Conservation (phyloP, 2,888 invertebrate species). For the Aquatica leii region DNA sequence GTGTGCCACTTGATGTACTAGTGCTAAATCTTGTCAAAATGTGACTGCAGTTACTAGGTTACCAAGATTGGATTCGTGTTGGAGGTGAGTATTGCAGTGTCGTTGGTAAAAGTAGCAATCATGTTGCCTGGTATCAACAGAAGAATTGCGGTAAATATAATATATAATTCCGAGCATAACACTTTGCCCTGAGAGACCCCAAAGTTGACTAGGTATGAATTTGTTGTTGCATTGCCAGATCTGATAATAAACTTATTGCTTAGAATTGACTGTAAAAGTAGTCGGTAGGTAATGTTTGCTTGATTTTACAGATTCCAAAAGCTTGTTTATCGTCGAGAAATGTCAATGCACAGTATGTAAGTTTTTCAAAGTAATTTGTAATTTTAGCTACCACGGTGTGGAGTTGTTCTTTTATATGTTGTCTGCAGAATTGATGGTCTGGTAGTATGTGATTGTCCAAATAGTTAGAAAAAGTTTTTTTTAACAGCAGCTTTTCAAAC, state of each 20-base stretch:
- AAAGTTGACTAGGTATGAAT: slow-evolving; percentile 18
- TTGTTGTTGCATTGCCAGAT: slow-evolving; percentile 12
- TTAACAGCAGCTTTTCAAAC: slow-evolving; percentile 9
- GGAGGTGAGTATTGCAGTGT: slow-evolving; percentile 13
- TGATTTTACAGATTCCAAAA: slow-evolving; percentile 13
- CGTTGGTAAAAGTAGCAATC: slow-evolving; percentile 1
- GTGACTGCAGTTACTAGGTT: slow-evolving; percentile 10
- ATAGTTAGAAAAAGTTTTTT: slow-evolving; percentile 4
- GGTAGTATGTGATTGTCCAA: slow-evolving; percentile 15
- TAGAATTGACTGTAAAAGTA: not conserved
- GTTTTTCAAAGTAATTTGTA: slow-evolving; percentile 12
- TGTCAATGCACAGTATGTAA: slow-evolving; percentile 7
- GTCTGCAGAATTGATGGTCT: slow-evolving; percentile 30
- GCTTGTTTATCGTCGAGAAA: slow-evolving; percentile 9
- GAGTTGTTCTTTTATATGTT: slow-evolving; percentile 6
- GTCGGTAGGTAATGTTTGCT: slow-evolving; percentile 2
- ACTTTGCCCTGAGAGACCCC: slow-evolving; percentile 13
- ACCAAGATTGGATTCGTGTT: slow-evolving; percentile 16
- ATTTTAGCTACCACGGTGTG: slow-evolving; percentile 12
- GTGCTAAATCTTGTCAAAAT: slow-evolving; percentile 5
- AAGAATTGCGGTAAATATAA: slow-evolving; percentile 4
- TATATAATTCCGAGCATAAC: slow-evolving; percentile 3
- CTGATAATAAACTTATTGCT: slow-evolving; percentile 9
- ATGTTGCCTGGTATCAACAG: not conserved
- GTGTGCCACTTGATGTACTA: slow-evolving; percentile 11